Conservation (phyloP, 2,797 vertebrate species). For the Channa striata region DNA sequence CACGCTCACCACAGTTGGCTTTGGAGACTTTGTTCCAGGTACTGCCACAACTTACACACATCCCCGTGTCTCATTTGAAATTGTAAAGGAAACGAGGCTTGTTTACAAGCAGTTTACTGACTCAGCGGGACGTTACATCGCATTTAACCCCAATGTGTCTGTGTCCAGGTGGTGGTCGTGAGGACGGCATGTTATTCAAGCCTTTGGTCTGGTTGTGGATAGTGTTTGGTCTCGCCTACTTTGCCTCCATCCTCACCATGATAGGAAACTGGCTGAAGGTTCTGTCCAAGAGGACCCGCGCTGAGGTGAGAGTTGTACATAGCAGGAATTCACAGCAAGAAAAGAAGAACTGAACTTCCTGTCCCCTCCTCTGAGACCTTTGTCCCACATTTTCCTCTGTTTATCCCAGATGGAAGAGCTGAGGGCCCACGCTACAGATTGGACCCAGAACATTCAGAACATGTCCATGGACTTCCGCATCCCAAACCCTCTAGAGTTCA, state of each 20-base stretch:
- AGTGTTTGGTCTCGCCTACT: constrained; percentile 93
- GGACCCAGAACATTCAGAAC: constrained; percentile 91
- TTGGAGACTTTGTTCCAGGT: constrained; percentile 93
- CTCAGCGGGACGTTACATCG: too few species aligned
- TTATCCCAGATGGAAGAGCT: constrained; percentile 90
- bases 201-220: constrained; percentile 94
- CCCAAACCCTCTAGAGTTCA: constrained; percentile 85
- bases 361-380: background rate
- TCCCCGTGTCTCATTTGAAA: background rate
- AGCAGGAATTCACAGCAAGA: background rate
- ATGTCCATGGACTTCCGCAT: constrained; percentile 88
- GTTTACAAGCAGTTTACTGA: too few species aligned
- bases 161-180: constrained; percentile 78
- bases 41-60: background rate
- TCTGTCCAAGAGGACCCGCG: constrained; percentile 90
- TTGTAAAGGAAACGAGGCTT: too few species aligned
- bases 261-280: constrained; percentile 93
- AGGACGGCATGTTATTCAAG: constrained; percentile 85
- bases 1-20: constrained; percentile 94
- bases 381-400: background rate
- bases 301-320: constrained; percentile 84
- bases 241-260: constrained; percentile 94
- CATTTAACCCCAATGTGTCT: constrained; percentile 8
- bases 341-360: background rate
- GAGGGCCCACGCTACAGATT: constrained; percentile 93